phyloP scores from a whole-genome alignment of 2,797 vertebrate genomes.

The Pangasius larnaudii region DNA sequence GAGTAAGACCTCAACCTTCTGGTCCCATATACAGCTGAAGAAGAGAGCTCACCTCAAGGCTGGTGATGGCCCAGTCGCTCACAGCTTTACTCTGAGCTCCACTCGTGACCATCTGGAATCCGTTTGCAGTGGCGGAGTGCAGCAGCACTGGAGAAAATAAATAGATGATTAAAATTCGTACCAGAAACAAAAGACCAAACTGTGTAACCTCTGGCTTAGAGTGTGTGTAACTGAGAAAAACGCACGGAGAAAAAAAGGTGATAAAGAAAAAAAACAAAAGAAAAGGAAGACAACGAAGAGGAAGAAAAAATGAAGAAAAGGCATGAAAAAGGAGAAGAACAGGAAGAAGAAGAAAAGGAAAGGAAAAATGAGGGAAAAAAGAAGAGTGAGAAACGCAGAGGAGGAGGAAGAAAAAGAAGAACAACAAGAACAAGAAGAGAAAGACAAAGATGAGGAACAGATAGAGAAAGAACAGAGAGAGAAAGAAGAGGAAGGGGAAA shows the following conservation, averaged over 20 bases:
- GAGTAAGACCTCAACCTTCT: not conserved
- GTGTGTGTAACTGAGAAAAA: not conserved
- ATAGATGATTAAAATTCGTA: not conserved
- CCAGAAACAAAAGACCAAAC: not conserved
- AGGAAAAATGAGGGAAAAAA: too few species aligned
- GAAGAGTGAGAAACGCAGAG: not conserved
- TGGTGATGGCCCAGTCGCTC: slow-evolving; percentile 96
- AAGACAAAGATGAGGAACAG: not conserved
- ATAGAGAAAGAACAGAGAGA: not conserved
- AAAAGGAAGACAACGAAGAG: not conserved
- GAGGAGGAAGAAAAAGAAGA: not conserved
- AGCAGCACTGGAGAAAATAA: slow-evolving; percentile 81
- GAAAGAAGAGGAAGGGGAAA: not conserved
- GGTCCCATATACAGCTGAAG: not conserved
- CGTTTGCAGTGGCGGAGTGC: slow-evolving; percentile 95
- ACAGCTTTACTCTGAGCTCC: slow-evolving; percentile 96
- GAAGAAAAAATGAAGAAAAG: not conserved
- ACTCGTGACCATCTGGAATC: slow-evolving; percentile 98
- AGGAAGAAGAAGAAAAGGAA: not conserved
- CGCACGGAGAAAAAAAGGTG: not conserved
- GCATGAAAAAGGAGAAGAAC: not conserved
- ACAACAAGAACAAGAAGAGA: not conserved
- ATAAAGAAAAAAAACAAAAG: too few species aligned
- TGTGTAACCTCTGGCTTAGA: not conserved
- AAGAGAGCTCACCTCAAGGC: slow-evolving; percentile 86